A percentile compares a stretch with the other conserved stretches of the same genome.
Evolutionary conservation across 30 jellyfish, hydroid and myxozoan species (phyloP).

Genomic region (Turritopsis dohrnii): DNA sequence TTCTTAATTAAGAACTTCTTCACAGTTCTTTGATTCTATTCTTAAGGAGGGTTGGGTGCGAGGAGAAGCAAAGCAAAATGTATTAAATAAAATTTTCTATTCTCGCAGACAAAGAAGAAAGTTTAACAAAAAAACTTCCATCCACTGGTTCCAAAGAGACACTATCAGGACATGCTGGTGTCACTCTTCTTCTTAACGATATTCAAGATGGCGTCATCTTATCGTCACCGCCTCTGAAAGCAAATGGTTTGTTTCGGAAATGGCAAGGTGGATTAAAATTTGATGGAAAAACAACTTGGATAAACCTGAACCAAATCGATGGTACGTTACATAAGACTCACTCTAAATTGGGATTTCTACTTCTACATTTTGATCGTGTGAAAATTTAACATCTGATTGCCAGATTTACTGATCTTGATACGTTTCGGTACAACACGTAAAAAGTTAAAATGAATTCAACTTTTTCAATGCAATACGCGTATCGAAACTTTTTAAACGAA

Average conservation of each 20-base stretch:
- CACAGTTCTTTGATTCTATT: background rate
- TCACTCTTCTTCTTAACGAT: constrained; percentile 25
- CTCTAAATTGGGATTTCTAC: no score
- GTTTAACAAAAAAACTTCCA: background rate
- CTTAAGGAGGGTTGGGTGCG: no score
- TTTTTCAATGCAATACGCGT: no score
- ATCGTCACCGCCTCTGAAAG: constrained; percentile 32
- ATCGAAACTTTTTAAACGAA: no score
- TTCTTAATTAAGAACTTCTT: no score
- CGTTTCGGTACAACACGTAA: no score
- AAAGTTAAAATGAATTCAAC: no score
- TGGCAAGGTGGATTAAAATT: constrained; percentile 48
- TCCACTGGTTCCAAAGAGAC: constrained; percentile 32
- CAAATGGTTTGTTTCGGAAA: constrained; percentile 4
- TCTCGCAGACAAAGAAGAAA: background rate
- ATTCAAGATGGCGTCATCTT: constrained; percentile 29
- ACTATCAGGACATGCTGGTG: constrained; percentile 31
- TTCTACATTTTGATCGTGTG: no score
- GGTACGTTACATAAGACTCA: no score
- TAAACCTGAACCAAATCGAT: constrained; percentile 15
- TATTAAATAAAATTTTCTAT: background rate
- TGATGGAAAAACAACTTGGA: constrained; percentile 36
- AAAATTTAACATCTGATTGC: no score
- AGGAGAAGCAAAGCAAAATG: no score
- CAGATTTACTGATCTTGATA: no score